Evolutionary conservation across 1,140 invertebrate genomes (phyloP).

Genomic region (Nasonia vitripennis): DNA sequence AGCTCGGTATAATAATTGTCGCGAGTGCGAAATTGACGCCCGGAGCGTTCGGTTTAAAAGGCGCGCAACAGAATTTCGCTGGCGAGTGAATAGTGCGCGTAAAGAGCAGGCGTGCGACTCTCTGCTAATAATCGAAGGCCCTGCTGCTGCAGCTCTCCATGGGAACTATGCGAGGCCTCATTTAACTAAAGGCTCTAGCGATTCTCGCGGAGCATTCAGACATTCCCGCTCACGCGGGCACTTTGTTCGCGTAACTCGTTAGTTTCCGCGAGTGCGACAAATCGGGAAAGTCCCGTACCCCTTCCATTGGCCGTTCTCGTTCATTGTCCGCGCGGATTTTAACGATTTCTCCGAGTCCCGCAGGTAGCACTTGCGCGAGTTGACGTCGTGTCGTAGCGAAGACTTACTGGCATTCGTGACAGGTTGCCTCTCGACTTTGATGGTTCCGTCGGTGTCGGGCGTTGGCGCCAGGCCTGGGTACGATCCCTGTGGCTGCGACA

Average conservation of each 20-base stretch:
- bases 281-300: neutral
- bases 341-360: neutral
- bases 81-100: neutral
- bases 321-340: neutral
- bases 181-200: neutral
- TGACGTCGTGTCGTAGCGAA: neutral
- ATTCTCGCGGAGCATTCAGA: neutral
- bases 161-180: neutral
- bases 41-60: neutral
- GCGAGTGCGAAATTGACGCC: constrained; percentile 17
- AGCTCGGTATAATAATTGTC: constrained; percentile 17
- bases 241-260: neutral
- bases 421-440: constrained; percentile 78
- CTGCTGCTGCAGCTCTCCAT: neutral
- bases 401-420: constrained; percentile 74
- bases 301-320: neutral
- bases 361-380: neutral
- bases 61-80: neutral
- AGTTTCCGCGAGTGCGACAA: neutral
- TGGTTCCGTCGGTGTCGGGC: constrained; percentile 75
- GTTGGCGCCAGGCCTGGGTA: constrained; percentile 73
- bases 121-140: constrained; percentile 20
- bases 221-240: neutral
- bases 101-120: neutral
- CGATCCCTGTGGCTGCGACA: constrained; percentile 70